Evolutionary conservation across 2,888 invertebrate genomes (phyloP).

Genomic region (Rhingia campestris): DNA sequence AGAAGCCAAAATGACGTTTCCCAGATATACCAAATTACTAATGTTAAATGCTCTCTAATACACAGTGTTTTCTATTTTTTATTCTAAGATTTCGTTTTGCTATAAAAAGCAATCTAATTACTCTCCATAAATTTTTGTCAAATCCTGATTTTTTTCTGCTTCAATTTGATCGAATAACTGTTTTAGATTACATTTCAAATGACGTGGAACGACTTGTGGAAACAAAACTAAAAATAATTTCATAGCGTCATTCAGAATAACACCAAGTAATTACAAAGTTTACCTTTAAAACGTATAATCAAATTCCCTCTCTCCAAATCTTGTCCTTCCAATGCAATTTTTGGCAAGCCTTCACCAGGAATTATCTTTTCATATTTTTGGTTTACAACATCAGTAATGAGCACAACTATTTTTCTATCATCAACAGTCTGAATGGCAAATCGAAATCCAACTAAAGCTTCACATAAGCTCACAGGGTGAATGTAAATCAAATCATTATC

Average conservation of each 20-base stretch:
- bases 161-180: conserved; percentile 82
- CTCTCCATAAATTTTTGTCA: neutral
- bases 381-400: conserved; percentile 88
- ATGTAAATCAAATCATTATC: conserved; percentile 87
- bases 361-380: conserved; percentile 88
- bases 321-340: conserved; percentile 85
- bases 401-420: conserved; percentile 86
- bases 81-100: neutral
- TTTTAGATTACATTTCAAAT: conserved; percentile 83
- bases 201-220: conserved; percentile 83
- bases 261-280: neutral
- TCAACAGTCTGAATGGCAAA: conserved; percentile 88
- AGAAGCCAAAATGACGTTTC: too few relatives aligned
- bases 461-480: conserved; percentile 86
- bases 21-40: too few relatives aligned
- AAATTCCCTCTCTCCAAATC: conserved; percentile 85
- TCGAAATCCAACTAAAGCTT: conserved; percentile 88
- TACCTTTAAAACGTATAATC: conserved; percentile 86
- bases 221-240: conserved; percentile 77
- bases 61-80: too few relatives aligned
- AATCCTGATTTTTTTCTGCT: conserved; percentile 77
- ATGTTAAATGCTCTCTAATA: too few relatives aligned
- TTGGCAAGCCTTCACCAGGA: conserved; percentile 89
- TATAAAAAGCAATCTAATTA: neutral
- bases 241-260: neutral